phyloP scores from a whole-genome alignment of 2,797 vertebrate genomes.

The Erethizon dorsatum region DNA sequence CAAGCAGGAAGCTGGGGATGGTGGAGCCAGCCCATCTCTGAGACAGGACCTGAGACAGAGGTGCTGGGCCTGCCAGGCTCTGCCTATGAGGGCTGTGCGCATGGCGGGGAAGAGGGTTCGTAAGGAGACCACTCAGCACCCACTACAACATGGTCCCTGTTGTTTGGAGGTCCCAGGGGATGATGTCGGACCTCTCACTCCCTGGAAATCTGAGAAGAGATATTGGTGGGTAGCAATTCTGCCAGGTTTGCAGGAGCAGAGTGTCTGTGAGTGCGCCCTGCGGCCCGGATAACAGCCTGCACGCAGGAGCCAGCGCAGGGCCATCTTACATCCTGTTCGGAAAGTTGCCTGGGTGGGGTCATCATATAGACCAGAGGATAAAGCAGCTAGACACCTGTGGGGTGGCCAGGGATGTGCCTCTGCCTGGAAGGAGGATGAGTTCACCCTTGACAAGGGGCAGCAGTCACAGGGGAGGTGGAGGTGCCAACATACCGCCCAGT shows the following conservation, averaged over 20 bases:
- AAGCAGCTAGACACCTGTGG: background rate
- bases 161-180: background rate
- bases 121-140: background rate
- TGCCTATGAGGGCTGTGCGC: background rate
- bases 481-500: background rate
- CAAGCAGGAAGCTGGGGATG: background rate
- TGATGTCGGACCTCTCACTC: too few species aligned
- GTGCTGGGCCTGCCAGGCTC: background rate
- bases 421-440: background rate
- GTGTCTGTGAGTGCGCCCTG: too few species aligned
- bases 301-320: background rate
- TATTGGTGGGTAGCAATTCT: too few species aligned
- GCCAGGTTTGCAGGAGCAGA: background rate
- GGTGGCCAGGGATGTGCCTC: background rate
- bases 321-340: background rate
- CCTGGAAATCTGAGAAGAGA: background rate
- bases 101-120: background rate
- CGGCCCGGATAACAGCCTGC: rapidly evolving
- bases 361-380: background rate
- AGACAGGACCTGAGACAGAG: background rate
- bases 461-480: background rate
- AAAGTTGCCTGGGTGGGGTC: too few species aligned
- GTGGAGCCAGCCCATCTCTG: background rate
- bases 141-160: background rate
- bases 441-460: too few species aligned